A percentile compares a stretch with the other conserved stretches of the same genome.
phyloP scores from a whole-genome alignment of 2,797 vertebrate genomes.

The Vultur gryphus region DNA sequence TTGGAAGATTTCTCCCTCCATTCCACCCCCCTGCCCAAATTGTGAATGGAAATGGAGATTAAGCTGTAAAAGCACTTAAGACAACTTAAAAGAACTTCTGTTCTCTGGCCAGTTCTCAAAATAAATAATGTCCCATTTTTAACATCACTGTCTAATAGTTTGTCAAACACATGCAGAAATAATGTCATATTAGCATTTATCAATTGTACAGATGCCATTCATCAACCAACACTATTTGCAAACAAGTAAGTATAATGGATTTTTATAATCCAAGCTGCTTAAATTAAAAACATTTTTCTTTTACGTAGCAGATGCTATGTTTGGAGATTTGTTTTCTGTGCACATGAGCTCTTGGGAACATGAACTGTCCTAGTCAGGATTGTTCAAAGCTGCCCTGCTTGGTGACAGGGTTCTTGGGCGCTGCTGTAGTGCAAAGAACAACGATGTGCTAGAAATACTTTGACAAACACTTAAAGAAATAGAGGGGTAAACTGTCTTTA shows the following conservation, averaged over 20 bases:
- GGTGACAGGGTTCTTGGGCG: neutral
- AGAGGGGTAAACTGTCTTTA: neutral
- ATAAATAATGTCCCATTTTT: neutral
- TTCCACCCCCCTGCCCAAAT: neutral
- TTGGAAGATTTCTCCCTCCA: neutral
- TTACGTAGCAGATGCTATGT: neutral
- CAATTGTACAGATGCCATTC: neutral
- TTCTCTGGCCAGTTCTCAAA: neutral
- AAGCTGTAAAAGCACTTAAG: neutral
- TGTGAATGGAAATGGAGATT: neutral
- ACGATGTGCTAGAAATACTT: neutral
- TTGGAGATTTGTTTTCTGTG: neutral
- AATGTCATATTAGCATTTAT: neutral
- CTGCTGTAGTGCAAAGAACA: neutral
- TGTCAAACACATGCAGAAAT: neutral
- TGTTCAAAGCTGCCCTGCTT: neutral
- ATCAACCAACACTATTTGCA: neutral
- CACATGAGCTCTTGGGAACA: neutral
- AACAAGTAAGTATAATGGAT: neutral
- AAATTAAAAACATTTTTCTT: neutral
- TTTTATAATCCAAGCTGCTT: neutral
- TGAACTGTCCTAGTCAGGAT: neutral
- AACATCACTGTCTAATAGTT: neutral
- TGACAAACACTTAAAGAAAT: neutral
- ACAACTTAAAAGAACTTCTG: neutral